Percentiles rank a stretch among this genome's conserved stretches.
Evolutionary conservation across 2,113 vertebrate species (phyloP).

Genomic region (Trichomycterus rosablanca): DNA sequence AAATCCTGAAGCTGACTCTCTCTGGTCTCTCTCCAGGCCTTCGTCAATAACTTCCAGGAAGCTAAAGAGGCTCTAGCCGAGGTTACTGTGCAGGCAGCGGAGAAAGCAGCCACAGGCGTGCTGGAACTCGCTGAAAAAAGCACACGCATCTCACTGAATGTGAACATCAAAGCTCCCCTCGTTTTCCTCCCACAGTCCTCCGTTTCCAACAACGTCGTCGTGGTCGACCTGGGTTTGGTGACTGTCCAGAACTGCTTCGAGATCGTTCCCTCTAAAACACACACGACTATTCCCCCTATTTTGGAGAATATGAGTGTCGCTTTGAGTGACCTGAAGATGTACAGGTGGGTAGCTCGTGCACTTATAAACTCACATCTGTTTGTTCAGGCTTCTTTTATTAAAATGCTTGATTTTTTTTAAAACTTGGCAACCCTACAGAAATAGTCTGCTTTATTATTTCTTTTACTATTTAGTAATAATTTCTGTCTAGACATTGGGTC

Average conservation of each 20-base stretch:
- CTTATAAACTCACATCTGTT: too few species aligned
- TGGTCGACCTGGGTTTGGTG: constrained; percentile 90
- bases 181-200: constrained; percentile 92
- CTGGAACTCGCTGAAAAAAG: constrained; percentile 84
- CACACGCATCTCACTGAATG: constrained; percentile 76
- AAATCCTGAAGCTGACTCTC: too few species aligned
- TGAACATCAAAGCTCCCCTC: constrained; percentile 91
- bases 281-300: constrained; percentile 76
- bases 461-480: too few species aligned
- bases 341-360: constrained; percentile 72
- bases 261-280: constrained; percentile 66
- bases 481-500: too few species aligned
- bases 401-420: too few species aligned
- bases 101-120: constrained; percentile 87
- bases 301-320: constrained; percentile 85
- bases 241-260: constrained; percentile 83
- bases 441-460: too few species aligned
- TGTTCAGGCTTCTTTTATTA: too few species aligned
- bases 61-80: constrained; percentile 89
- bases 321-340: constrained; percentile 89
- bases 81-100: constrained; percentile 89
- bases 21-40: constrained; percentile 65
- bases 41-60: constrained; percentile 91
- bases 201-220: constrained; percentile 81
- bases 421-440: too few species aligned